These are phyloP conservation scores for Mimumesa dahlbomi DNA, from an alignment of 2,888 invertebrate species.

Conservation along the genomic window DNA sequence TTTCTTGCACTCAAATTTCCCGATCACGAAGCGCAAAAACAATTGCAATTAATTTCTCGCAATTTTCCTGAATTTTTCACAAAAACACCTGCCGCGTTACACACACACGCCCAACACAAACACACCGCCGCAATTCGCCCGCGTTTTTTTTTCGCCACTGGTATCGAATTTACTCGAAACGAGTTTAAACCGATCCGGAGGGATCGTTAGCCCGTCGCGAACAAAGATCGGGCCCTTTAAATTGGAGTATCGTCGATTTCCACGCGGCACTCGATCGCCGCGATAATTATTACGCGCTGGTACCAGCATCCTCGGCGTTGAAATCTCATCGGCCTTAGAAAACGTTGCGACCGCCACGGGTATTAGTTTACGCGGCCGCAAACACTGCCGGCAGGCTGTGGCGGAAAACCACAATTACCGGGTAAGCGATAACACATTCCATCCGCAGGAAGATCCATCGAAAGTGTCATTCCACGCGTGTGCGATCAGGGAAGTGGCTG, in stretches of 20 bases:
- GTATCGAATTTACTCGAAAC: conserved; percentile 14
- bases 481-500: too few relatives aligned
- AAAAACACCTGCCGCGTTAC: too few relatives aligned
- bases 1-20: too few relatives aligned
- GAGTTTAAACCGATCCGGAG: conserved; percentile 17
- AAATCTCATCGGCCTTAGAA: conserved; percentile 22
- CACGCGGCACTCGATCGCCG: background rate
- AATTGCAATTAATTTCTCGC: too few relatives aligned
- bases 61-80: too few relatives aligned
- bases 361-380: conserved; percentile 34
- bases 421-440: conserved; percentile 4
- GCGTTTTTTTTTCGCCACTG: background rate
- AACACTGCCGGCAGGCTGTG: conserved; percentile 19
- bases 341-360: conserved; percentile 27
- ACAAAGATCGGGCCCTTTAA: background rate
- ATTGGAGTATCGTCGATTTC: conserved; percentile 9
- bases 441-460: background rate
- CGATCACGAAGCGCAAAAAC: too few relatives aligned
- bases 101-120: background rate
- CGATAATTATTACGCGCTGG: conserved; percentile 5
- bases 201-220: background rate
- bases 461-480: too few relatives aligned
- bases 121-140: background rate
- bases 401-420: conserved; percentile 8
- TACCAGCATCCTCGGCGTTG: conserved; percentile 11